Percentiles rank a stretch among this genome's conserved stretches.
These are phyloP conservation scores for Conomelus anceps DNA, from an alignment of 2,888 invertebrate genomes.

Conservation along the genomic window DNA sequence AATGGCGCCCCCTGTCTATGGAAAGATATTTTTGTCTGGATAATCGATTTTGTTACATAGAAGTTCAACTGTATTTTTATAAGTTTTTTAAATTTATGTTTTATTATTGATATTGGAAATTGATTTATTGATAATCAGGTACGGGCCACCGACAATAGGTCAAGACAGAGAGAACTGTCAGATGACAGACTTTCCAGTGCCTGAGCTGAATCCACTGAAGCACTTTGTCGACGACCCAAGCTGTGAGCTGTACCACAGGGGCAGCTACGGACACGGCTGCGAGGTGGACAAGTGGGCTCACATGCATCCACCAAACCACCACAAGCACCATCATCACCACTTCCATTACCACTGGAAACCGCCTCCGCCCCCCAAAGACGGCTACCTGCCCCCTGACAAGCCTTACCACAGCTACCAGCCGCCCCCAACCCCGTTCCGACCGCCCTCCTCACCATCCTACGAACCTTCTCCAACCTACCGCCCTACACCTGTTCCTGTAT, in stretches of 20 bases:
- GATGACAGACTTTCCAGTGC: conserved; percentile 63
- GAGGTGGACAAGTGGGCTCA: conserved; percentile 52
- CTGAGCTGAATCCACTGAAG: conserved; percentile 54
- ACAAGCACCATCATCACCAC: neutral
- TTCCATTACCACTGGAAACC: neutral
- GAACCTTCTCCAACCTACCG: neutral
- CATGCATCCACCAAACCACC: neutral
- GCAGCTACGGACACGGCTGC: conserved; percentile 75
- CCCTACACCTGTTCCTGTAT: neutral
- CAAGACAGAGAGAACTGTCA: conserved; percentile 68
- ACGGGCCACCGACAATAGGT: conserved; percentile 57
- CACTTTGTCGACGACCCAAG: conserved; percentile 55
- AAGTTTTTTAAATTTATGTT: neutral
- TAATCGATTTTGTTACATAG: too few species aligned
- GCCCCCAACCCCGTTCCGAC: conserved; percentile 6
- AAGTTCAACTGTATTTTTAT: too few species aligned
- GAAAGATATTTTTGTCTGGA: too few species aligned
- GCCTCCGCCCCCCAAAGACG: neutral
- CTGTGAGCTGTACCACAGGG: conserved; percentile 71
- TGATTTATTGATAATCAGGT: conserved; percentile 44
- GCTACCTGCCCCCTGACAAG: neutral
- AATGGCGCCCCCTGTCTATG: too few species aligned
- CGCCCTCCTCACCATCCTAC: conserved; percentile 5
- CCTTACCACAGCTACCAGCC: neutral
- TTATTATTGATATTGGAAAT: neutral